Base-by-base conservation (phyloP, 1,140 invertebrate species). In the Agrilus planipennis region DNA sequence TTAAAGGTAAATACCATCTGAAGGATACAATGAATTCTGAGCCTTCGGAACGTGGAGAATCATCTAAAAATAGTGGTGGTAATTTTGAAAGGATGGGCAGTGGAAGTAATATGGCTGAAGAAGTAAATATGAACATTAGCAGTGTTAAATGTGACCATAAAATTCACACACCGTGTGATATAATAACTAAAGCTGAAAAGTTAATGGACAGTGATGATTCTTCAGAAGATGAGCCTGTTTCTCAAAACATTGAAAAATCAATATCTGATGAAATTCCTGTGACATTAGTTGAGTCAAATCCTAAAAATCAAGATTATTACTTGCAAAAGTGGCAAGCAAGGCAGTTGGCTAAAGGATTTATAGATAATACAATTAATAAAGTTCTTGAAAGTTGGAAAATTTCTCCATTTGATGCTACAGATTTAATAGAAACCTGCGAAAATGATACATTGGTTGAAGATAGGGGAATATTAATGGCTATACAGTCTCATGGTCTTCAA, bases 351-450 rank as follows among this genome's bases (percentile, higher is more conserved):
- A 76, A 76, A 61, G 74, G 76, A 35, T 76, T 73, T 59, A 67
- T 82, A 22, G 79, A 84, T 49, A 83, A 84, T 60, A 75, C 72
- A 12, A 77, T 82, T 41, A 84, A 83, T 47, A 67, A 67, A 47
- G 70, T 80, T 15, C 51, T 81, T 29, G 79, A 81, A 53, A 70
- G 69, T 25, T 77, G 73, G 65, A 68, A 71, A 34, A 54, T 71
- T 18, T 69, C 72, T 9, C 69, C 63, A 20, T 60, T 63, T 40
- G 70, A 70, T 56, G 68, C 65, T 30, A 64, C 61, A 18, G 71
- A 68, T 51, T 68, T 68, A 39, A 64, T 68, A 21, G 71, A 69
- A 60, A 67, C 70, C 40, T 53, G 65, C 14, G 55, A 68, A 51
- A 56, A 70, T 62, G 66, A 69, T 59, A 64, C 69, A 50, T 60